A percentile compares a stretch with the other conserved stretches of the same genome.
Evolutionary conservation across 2,797 vertebrate species (phyloP).

Genomic region (Tarsius wallacei): DNA sequence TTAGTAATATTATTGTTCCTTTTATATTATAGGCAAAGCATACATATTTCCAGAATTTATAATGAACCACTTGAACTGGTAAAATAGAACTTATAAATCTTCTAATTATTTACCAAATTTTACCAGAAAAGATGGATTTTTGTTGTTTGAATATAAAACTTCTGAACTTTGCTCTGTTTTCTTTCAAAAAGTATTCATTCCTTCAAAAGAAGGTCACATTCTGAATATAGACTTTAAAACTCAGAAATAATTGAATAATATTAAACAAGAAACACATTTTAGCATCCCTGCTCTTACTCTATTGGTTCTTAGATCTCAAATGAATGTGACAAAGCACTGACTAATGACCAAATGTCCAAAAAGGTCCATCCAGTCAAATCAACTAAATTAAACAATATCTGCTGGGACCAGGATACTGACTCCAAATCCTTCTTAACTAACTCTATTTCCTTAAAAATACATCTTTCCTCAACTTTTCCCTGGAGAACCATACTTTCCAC

Average conservation of each 20-base stretch:
- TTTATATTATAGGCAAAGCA: neutral
- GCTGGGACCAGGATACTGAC: neutral
- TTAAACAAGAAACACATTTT: constrained; percentile 34
- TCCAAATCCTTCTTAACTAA: constrained; percentile 14
- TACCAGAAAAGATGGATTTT: constrained; percentile 25
- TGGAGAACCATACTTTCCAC: neutral
- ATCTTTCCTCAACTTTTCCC: neutral
- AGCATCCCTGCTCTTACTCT: constrained; percentile 40
- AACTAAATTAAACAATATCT: neutral
- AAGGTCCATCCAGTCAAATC: neutral
- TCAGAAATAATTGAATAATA: constrained; percentile 42
- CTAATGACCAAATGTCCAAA: neutral
- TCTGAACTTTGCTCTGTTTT: neutral
- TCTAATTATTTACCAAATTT: neutral
- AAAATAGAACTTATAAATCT: neutral
- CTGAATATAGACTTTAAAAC: constrained; percentile 15
- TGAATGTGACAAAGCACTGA: constrained; percentile 29
- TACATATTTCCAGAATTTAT: neutral
- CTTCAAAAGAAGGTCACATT: neutral
- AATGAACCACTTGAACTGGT: constrained; percentile 6
- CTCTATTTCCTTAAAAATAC: constrained; percentile 31
- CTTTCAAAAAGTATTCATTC: constrained; percentile 25
- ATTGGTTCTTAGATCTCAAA: constrained; percentile 56
- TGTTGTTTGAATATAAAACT: neutral
- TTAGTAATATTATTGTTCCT: constrained; percentile 36